These are phyloP conservation scores for Philopotamus ludificatus DNA, from an alignment of 1,140 invertebrate species.

Conservation along the genomic window DNA sequence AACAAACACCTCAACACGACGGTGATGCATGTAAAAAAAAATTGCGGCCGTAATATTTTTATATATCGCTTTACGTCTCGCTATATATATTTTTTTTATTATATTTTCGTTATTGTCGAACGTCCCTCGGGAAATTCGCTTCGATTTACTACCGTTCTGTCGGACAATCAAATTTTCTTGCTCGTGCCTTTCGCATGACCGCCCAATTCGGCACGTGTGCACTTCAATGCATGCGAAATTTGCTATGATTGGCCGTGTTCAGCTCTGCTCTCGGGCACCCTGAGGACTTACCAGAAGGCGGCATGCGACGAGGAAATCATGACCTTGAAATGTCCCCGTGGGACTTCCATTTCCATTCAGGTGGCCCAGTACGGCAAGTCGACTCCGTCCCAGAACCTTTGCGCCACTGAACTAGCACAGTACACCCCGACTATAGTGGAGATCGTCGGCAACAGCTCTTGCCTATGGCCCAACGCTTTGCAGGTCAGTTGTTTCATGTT, in stretches of 20 bases:
- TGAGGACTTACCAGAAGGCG: slow-evolving; percentile 83
- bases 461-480: slow-evolving; percentile 56
- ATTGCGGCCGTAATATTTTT: no score
- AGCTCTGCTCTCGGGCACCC: slow-evolving; percentile 84
- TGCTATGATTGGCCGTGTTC: slow-evolving; percentile 37
- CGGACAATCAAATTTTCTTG: neutral
- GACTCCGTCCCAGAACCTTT: slow-evolving; percentile 50
- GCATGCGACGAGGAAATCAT: slow-evolving; percentile 85
- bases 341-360: slow-evolving; percentile 85
- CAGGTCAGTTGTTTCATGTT: slow-evolving; percentile 50
- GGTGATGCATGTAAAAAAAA: no score
- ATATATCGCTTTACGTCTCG: neutral
- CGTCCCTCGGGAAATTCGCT: neutral
- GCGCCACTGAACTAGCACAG: slow-evolving; percentile 75
- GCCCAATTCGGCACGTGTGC: neutral
- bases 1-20: neutral
- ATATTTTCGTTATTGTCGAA: neutral
- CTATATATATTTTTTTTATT: neutral
- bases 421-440: slow-evolving; percentile 56
- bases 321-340: slow-evolving; percentile 77
- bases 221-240: neutral
- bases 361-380: slow-evolving; percentile 62
- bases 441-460: slow-evolving; percentile 51
- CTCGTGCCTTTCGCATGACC: neutral
- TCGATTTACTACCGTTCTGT: neutral